Evolutionary conservation across 92 coral and sea anemone genomes (phyloP).

Genomic region (Porites cylindrica): DNA sequence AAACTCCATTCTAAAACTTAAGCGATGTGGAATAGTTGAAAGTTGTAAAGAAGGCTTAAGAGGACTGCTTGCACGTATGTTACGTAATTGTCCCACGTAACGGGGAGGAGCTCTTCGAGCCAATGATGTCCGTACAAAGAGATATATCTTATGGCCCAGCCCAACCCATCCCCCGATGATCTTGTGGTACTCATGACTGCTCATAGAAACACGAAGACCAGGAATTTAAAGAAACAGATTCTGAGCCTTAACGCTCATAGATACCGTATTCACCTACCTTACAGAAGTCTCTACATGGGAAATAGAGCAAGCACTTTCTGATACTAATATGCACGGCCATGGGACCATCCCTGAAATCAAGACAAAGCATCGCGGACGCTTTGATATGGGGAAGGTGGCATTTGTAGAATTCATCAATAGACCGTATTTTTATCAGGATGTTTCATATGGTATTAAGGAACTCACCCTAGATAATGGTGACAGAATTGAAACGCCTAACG

Average conservation of each 20-base stretch:
- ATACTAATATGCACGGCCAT: constrained; percentile 51
- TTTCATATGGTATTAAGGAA: too few species aligned
- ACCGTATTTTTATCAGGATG: constrained; percentile 47
- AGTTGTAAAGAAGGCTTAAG: constrained; percentile 56
- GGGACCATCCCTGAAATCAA: constrained; percentile 43
- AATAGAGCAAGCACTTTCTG: constrained; percentile 63
- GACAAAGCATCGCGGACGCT: constrained; percentile 47
- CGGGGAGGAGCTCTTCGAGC: constrained; percentile 53
- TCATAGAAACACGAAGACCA: too few species aligned
- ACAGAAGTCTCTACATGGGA: constrained; percentile 66
- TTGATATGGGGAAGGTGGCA: constrained; percentile 48
- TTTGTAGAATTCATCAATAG: constrained; percentile 40
- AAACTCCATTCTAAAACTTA: constrained; percentile 49
- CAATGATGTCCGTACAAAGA: constrained; percentile 3
- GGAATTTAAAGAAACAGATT: constrained; percentile 54
- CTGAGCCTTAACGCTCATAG: constrained; percentile 59
- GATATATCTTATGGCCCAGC: constrained; percentile 14
- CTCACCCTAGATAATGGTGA: too few species aligned
- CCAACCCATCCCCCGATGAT: constrained; percentile 49
- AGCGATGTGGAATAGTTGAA: constrained; percentile 44
- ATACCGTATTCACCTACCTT: constrained; percentile 55
- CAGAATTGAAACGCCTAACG: constrained; percentile 57
- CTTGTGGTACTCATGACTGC: too few species aligned
- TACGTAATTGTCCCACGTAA: constrained; percentile 53
- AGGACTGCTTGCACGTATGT: constrained; percentile 59